Evolutionary conservation across 2,888 invertebrate species (phyloP).

Genomic region (Stenodera caucasica): DNA sequence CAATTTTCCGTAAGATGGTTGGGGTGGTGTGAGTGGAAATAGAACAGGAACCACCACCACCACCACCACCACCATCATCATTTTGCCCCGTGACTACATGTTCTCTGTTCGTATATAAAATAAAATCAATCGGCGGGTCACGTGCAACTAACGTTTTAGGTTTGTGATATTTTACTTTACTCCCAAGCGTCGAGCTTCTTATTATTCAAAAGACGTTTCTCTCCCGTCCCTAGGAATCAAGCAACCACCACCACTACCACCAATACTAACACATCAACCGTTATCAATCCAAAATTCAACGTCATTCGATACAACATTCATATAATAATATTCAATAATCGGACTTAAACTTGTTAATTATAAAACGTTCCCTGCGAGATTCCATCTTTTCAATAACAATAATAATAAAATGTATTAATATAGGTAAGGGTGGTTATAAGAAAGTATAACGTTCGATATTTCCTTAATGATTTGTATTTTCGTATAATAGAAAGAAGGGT

Average conservation of each 20-base stretch:
- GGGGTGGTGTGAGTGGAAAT: slow-evolving; percentile 19
- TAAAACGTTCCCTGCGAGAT: slow-evolving; percentile 11
- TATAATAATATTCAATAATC: slow-evolving; percentile 21
- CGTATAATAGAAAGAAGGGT: slow-evolving; percentile 4
- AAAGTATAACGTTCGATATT: slow-evolving; percentile 1
- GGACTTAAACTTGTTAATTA: slow-evolving; percentile 22
- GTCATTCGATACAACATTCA: slow-evolving; percentile 24
- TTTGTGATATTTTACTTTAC: slow-evolving; percentile 57
- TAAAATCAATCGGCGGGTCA: slow-evolving; percentile 57
- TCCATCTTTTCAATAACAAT: background rate
- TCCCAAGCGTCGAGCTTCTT: slow-evolving; percentile 42
- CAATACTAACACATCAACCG: background rate
- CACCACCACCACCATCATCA: too few species aligned
- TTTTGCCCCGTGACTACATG: slow-evolving; percentile 42
- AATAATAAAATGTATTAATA: background rate
- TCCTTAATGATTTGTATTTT: background rate
- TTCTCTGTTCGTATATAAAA: slow-evolving; percentile 52
- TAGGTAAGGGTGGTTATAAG: background rate
- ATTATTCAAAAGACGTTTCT: slow-evolving; percentile 52
- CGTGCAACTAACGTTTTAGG: slow-evolving; percentile 57
- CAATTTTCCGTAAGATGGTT: slow-evolving; percentile 40
- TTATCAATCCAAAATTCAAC: slow-evolving; percentile 1
- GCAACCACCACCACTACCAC: background rate
- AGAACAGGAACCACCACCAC: slow-evolving; percentile 34
- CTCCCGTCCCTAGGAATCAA: slow-evolving; percentile 9